phyloP scores from a whole-genome alignment of 2,113 vertebrate genomes.

The Probosciger aterrimus region DNA sequence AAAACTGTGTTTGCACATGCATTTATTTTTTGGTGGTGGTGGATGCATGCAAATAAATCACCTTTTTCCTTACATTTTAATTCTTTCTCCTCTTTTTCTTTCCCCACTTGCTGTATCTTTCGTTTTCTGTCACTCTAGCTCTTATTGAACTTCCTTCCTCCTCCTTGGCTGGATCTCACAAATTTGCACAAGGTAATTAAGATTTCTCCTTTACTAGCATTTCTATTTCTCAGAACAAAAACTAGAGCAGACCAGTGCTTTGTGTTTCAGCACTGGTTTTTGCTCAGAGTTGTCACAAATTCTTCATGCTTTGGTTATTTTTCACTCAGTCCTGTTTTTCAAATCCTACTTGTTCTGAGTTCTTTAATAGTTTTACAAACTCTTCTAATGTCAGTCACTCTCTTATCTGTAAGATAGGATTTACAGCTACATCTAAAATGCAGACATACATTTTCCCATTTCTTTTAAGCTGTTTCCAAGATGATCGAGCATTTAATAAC shows the following conservation, averaged over 20 bases:
- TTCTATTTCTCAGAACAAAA: neutral
- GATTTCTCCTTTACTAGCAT: neutral
- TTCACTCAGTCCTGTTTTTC: neutral
- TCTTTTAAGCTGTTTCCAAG: neutral
- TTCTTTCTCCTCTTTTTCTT: neutral
- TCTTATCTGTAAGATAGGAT: neutral
- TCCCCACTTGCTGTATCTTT: neutral
- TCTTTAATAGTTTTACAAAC: neutral
- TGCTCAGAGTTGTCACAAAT: neutral
- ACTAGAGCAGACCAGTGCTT: neutral
- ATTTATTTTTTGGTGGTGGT: neutral
- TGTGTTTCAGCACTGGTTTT: neutral
- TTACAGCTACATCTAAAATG: neutral
- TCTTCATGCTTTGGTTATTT: neutral
- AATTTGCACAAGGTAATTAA: constrained; percentile 74
- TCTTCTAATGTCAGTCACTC: neutral
- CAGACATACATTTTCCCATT: neutral
- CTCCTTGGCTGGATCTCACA: constrained; percentile 75
- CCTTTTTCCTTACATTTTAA: neutral
- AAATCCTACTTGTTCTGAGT: neutral
- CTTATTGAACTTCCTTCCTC: constrained; percentile 73
- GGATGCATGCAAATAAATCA: neutral
- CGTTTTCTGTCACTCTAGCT: constrained; percentile 35
- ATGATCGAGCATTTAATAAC: neutral
- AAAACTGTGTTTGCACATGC: neutral